Evolutionary conservation across 1,140 invertebrate genomes (phyloP), one percentile per base, ranked within the genome.

Genomic region (Achatina immaculata): DNA sequence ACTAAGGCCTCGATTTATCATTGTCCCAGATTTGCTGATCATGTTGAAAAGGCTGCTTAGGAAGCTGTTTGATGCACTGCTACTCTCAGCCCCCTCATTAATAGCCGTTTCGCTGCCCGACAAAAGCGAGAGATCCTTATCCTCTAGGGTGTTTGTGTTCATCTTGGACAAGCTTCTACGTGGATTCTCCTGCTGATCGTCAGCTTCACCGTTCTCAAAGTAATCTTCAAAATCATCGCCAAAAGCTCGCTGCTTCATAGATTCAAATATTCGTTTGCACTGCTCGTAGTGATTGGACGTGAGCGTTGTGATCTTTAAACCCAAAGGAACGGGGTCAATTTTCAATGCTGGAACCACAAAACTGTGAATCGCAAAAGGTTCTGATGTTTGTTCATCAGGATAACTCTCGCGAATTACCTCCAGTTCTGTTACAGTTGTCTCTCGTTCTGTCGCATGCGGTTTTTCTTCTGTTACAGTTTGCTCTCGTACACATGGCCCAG

Each of bases 141-240:
- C 11, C 4, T 55, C 51, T 28, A 28, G 3, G 2, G 58, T 11
- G 6, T n/a, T 31, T 2, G 28, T 3, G n/a, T 62, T 16, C 3
- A 4, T 0, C 6, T 28, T 31, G 7, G n/a, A 28, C 21, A 62
- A 0, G 16, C 31, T 62, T 31, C 1, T 3, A 31, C 4, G 6
- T 4, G 28, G 28, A 9, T 34, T 62, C 1, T 62, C 58, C 28
- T 34, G n/a, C 28, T 6, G n/a, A 28, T 6, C 16, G 28, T 1
- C 16, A 62, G 58, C 1, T 31, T 7, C 31, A 16, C 58, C 28
- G 21, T 28, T 62, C 58, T 62, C 58, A 31, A 62, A 62, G 58
- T 62, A 62, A 16, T 62, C 58, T 62, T 62, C 58, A 34, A 62
- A 62, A 19, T 62, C 58, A 31, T 62, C 58, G 6, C 58, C 58